Conservation (phyloP, 2,797 vertebrate genomes). For the Smutsia gigantea region DNA sequence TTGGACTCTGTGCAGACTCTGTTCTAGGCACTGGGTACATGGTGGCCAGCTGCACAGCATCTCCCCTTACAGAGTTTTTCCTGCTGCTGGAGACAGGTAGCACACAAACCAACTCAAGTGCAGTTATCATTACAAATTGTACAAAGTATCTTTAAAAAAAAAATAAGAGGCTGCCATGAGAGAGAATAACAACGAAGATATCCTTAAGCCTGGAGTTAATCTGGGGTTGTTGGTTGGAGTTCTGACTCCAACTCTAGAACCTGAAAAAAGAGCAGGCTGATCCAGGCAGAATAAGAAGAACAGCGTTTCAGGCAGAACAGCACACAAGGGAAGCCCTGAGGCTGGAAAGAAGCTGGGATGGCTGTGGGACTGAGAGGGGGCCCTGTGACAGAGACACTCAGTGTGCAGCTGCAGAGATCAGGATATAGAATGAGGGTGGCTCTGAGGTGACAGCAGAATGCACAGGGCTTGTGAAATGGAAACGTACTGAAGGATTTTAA, state of each 20-base stretch:
- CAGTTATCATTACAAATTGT: not conserved
- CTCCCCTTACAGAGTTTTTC: not conserved
- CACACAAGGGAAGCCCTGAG: not conserved
- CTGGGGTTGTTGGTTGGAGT: not conserved
- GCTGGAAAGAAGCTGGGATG: not conserved
- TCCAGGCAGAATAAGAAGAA: not conserved
- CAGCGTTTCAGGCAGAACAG: not conserved
- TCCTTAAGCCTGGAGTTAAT: not conserved
- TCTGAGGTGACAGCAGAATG: accelerated
- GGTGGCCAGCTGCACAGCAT: not conserved
- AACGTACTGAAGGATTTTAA: not conserved
- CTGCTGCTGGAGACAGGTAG: not conserved
- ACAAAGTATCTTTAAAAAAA: not conserved
- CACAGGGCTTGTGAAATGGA: not conserved
- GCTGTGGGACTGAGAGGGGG: not conserved
- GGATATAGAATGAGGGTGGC: accelerated
- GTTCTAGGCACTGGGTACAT: not conserved
- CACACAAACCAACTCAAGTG: not conserved
- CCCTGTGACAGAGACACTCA: not conserved
- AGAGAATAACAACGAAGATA: not conserved
- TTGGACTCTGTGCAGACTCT: too few relatives aligned
- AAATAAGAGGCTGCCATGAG: not conserved
- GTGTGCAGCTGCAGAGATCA: not conserved
- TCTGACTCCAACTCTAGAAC: not conserved
- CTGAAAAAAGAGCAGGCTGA: not conserved